These are phyloP conservation scores for Herpetotheres cachinnans DNA, from an alignment of 2,113 vertebrate genomes.

Conservation along the genomic window DNA sequence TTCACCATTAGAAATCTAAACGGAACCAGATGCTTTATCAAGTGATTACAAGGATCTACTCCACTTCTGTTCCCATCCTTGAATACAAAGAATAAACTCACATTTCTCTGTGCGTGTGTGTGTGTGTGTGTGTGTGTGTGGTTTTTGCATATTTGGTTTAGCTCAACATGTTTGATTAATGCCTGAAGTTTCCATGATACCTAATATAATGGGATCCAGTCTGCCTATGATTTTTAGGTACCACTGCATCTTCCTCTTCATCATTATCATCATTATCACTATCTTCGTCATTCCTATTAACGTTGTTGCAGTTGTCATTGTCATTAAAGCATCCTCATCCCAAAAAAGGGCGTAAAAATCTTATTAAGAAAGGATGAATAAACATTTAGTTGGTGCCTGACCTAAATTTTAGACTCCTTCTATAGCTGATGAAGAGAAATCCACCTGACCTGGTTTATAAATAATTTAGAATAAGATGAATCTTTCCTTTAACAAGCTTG, in stretches of 20 bases:
- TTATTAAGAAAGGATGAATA: not conserved
- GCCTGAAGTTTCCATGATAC: not conserved
- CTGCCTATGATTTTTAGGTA: not conserved
- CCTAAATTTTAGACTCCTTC: not conserved
- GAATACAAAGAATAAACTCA: not conserved
- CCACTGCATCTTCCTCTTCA: not conserved
- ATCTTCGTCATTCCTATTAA: not conserved
- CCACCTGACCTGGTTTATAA: not conserved
- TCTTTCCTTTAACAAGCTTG: not conserved
- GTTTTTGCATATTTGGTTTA: not conserved
- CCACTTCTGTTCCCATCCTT: not conserved
- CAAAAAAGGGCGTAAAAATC: not conserved
- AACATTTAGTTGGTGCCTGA: not conserved
- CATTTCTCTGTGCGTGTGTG: not conserved
- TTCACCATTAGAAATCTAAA: not conserved
- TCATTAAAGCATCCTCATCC: not conserved
- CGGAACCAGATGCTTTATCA: not conserved
- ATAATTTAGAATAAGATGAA: not conserved
- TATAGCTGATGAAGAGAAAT: not conserved
- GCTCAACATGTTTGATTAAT: not conserved
- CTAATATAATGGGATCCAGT: not conserved
- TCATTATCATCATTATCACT: rapidly evolving
- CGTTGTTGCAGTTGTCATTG: not conserved
- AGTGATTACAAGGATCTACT: not conserved
- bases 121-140: rapidly evolving